phyloP scores from a whole-genome alignment of 2,888 invertebrate genomes.

The Xestia xanthographa region DNA sequence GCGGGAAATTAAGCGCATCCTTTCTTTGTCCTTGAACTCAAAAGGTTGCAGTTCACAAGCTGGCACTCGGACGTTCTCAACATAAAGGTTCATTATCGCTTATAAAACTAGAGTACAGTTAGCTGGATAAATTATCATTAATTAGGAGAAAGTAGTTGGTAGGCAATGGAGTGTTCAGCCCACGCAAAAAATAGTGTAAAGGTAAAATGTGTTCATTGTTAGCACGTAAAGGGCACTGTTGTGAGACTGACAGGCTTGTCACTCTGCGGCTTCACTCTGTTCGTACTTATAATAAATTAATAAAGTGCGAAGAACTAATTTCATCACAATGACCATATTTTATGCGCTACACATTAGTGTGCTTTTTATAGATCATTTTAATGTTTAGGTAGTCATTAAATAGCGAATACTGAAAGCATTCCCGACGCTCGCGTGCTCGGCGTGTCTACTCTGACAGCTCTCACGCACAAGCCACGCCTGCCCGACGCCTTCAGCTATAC shows the following conservation, averaged over 20 bases:
- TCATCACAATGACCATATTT: conserved; percentile 3
- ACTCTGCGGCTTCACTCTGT: conserved; percentile 21
- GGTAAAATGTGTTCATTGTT: conserved; percentile 67
- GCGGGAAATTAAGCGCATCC: conserved; percentile 40
- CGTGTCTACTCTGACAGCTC: conserved; percentile 32
- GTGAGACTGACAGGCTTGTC: conserved; percentile 35
- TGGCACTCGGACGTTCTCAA: conserved; percentile 20
- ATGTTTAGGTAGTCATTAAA: conserved; percentile 42
- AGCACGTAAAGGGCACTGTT: conserved; percentile 82
- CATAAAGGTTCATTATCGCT: conserved; percentile 48
- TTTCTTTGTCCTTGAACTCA: conserved; percentile 65
- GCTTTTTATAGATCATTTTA: conserved; percentile 1
- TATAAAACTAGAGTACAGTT: conserved; percentile 61
- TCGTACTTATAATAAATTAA: conserved; percentile 7
- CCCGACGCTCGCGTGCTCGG: conserved; percentile 33
- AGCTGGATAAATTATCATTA: conserved; percentile 71
- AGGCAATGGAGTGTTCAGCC: conserved; percentile 69
- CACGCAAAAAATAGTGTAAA: conserved; percentile 74
- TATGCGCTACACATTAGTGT: background rate
- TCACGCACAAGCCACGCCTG: conserved; percentile 56
- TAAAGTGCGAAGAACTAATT: conserved; percentile 29
- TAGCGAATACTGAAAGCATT: conserved; percentile 38
- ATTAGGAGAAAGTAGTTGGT: conserved; percentile 83
- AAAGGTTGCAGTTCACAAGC: conserved; percentile 58
- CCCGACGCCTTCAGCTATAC: conserved; percentile 43